A percentile compares a stretch with the other conserved stretches of the same genome.
phyloP scores from a whole-genome alignment of 2,888 invertebrate species.

The Tetropium fuscum region DNA sequence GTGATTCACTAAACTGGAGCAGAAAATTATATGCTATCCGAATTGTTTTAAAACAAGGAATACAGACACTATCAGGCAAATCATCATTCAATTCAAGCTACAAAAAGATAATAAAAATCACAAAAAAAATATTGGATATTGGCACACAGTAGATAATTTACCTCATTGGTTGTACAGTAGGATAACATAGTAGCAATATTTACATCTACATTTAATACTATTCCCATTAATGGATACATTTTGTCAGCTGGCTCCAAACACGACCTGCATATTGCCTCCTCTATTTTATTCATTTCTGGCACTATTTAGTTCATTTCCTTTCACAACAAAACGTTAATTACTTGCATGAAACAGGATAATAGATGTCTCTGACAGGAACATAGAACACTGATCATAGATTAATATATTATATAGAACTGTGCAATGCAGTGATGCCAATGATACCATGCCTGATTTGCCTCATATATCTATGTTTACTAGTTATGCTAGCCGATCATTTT shows the following conservation, averaged over 20 bases:
- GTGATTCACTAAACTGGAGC: conserved; percentile 7
- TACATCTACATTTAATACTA: conserved; percentile 7
- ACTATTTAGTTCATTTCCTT: no score
- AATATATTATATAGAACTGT: no score
- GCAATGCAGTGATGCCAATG: no score
- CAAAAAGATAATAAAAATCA: neutral
- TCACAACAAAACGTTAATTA: no score
- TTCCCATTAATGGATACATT: conserved; percentile 13
- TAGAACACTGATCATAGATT: no score
- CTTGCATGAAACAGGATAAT: no score
- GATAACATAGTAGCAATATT: conserved; percentile 8
- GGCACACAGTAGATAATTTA: neutral
- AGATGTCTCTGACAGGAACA: no score
- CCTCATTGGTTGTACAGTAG: conserved; percentile 10
- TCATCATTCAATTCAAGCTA: conserved; percentile 6
- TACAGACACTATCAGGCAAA: conserved; percentile 16
- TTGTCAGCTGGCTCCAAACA: conserved; percentile 8
- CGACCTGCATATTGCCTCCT: conserved; percentile 2
- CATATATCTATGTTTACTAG: no score
- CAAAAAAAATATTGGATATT: neutral
- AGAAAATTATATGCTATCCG: conserved; percentile 21
- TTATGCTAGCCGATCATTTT: no score
- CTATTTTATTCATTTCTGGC: no score
- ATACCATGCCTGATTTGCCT: no score
- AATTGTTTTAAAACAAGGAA: conserved; percentile 21